A percentile compares a stretch with the other conserved stretches of the same genome.
Evolutionary conservation across 2,113 vertebrate species (phyloP).

Genomic region (Prunella himalayana): DNA sequence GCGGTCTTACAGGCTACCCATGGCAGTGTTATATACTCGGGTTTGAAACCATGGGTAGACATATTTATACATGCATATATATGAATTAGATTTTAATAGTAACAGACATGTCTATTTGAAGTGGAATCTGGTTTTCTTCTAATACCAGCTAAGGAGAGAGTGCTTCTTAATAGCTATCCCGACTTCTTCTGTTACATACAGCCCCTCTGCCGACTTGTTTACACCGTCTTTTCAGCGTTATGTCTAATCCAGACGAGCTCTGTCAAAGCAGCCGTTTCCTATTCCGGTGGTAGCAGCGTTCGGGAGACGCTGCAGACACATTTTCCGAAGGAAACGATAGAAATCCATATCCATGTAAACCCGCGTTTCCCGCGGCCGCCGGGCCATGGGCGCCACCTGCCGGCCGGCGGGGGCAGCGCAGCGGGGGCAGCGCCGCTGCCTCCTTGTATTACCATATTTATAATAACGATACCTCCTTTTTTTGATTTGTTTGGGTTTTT

Average conservation of each 20-base stretch:
- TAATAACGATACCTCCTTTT: conserved; percentile 45
- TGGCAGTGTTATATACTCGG: not conserved
- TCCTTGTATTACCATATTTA: conserved; percentile 35
- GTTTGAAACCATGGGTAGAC: conserved; percentile 31
- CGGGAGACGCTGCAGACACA: not conserved
- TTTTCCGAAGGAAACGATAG: conserved; percentile 18
- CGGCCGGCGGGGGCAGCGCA: not conserved
- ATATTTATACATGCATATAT: conserved; percentile 38
- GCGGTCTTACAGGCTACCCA: not conserved
- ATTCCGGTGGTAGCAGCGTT: not conserved
- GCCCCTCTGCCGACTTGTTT: conserved; percentile 4
- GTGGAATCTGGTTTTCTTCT: conserved; percentile 47
- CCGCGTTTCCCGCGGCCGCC: not conserved
- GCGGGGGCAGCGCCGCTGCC: not conserved
- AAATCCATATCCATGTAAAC: rapidly evolving
- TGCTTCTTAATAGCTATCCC: not conserved
- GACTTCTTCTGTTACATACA: not conserved
- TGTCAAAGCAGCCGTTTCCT: not conserved
- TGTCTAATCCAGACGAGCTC: conserved; percentile 17
- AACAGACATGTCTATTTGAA: conserved; percentile 20
- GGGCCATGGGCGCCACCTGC: conserved; percentile 47
- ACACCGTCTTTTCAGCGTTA: not conserved
- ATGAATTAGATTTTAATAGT: conserved; percentile 26
- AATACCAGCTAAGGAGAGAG: not conserved
- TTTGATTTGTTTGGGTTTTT: not conserved